Base-by-base conservation (phyloP, 2,113 vertebrate species). In the Pelobates fuscus region DNA sequence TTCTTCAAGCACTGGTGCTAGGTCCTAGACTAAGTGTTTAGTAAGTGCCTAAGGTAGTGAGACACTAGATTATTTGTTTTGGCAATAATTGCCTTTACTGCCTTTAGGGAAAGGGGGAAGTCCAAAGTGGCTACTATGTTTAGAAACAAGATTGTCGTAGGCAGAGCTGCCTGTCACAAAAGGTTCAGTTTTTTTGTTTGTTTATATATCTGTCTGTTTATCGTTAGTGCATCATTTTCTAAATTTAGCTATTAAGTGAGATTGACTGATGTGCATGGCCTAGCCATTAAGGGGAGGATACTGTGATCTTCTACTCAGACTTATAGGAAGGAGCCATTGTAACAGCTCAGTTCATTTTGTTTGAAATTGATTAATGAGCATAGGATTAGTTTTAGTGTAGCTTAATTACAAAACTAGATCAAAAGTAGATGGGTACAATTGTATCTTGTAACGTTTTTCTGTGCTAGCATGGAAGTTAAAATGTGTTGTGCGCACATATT, bases 51-150 rank as follows among this genome's bases (percentile, higher is more conserved):
- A 81, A 85, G 81, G 84, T 88, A 80, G 20, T 70, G 81, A 90
- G 86, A 92, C 91, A 92, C 87, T 89, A 84, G 85, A 89, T 89
- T 88, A 88, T 87, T 92, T 92, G 91, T 92, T 90, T 90, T 82
- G 84, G 77, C 84, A 89, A 83, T 92, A 91, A 93, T 89, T 88
- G 86, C 89, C 88, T 84, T 83, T 67, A 83, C 63, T 84, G 82
- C 86, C 86, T 88, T 82, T 80, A 88, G 73, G 73, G 64, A 18
- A 76, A 85, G 86, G 81, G 78, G 83, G 80, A 63, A 82, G 81
- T 41, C 37, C 14, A 41, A 88, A 91, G 90, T 91, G 89, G 88
- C 83, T 88, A 86, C 90, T 92, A 90, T 92, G 81, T 92, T 92
- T 93, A 92, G 91, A 89, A 90, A 86, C 85, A 91, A 89, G 86